Evolutionary conservation across 2,113 vertebrate genomes (phyloP).

Genomic region (Copsychus sechellarum): DNA sequence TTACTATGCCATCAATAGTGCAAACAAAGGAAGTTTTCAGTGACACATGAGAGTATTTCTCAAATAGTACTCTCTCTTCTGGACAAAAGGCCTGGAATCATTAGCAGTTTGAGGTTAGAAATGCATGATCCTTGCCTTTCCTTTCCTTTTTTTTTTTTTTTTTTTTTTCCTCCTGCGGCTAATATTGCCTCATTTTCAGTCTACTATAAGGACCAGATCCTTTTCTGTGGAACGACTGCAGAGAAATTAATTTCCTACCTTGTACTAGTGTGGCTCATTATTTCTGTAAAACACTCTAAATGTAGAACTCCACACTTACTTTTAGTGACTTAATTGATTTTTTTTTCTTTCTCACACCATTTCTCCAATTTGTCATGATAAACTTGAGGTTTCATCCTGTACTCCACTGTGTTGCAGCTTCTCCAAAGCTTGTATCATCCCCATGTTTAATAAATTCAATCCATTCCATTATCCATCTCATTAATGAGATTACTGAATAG

Average conservation of each 20-base stretch:
- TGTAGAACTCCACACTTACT: background rate
- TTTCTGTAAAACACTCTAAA: conserved; percentile 2
- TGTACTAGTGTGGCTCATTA: background rate
- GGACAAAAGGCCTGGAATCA: background rate
- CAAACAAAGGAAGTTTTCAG: background rate
- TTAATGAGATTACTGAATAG: conserved; percentile 32
- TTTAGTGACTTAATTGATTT: background rate
- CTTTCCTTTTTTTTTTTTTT: too few relatives aligned
- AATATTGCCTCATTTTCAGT: background rate
- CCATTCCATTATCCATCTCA: conserved; percentile 13
- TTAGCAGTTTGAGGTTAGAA: background rate
- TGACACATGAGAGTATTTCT: background rate
- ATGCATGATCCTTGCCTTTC: background rate
- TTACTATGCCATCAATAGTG: background rate
- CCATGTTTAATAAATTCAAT: conserved; percentile 26
- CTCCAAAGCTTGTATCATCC: background rate
- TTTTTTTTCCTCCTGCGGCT: background rate
- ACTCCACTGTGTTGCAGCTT: background rate
- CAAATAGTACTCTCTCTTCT: background rate
- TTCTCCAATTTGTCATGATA: conserved; percentile 34
- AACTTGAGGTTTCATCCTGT: conserved; percentile 25
- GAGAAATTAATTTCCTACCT: conserved; percentile 4
- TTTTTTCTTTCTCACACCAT: background rate
- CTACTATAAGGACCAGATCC: background rate
- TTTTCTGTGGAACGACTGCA: background rate